Evolutionary conservation across 2,797 vertebrate species (phyloP).

Genomic region (Peromyscus nudipes): DNA sequence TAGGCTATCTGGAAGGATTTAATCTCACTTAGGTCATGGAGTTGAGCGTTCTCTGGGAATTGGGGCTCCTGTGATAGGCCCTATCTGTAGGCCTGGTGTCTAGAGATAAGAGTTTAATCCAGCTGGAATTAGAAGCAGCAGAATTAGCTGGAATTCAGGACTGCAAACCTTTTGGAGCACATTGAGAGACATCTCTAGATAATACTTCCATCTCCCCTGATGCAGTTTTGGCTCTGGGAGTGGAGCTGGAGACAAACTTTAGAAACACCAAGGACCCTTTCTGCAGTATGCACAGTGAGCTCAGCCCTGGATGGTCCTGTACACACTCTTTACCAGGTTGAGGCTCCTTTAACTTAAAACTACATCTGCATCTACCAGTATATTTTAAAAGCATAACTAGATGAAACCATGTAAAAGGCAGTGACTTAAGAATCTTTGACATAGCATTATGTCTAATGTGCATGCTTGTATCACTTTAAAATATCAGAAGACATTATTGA

Average conservation of each 20-base stretch:
- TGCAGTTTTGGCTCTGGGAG: constrained; percentile 77
- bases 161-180: constrained; percentile 84
- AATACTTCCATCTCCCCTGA: constrained; percentile 82
- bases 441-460: constrained; percentile 35
- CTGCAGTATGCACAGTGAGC: not conserved
- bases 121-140: constrained; percentile 85
- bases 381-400: constrained; percentile 63
- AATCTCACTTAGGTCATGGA: constrained; percentile 87
- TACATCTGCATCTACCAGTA: constrained; percentile 44
- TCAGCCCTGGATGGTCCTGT: constrained; percentile 7
- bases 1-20: constrained; percentile 87
- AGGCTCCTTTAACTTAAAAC: constrained; percentile 24
- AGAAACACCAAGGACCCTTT: constrained; percentile 72
- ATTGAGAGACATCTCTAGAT: constrained; percentile 84
- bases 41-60: constrained; percentile 86
- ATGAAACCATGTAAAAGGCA: constrained; percentile 75
- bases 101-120: constrained; percentile 89
- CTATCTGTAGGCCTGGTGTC: constrained; percentile 87
- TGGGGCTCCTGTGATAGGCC: constrained; percentile 85
- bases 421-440: constrained; percentile 74
- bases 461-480: constrained; percentile 60
- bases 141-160: constrained; percentile 86
- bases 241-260: not conserved
- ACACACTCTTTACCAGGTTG: not conserved
- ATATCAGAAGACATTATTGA: constrained; percentile 48